A percentile compares a stretch with the other conserved stretches of the same genome.
These are phyloP conservation scores for Malachius bipustulatus DNA, from an alignment of 2,888 invertebrate species.

Conservation along the genomic window DNA sequence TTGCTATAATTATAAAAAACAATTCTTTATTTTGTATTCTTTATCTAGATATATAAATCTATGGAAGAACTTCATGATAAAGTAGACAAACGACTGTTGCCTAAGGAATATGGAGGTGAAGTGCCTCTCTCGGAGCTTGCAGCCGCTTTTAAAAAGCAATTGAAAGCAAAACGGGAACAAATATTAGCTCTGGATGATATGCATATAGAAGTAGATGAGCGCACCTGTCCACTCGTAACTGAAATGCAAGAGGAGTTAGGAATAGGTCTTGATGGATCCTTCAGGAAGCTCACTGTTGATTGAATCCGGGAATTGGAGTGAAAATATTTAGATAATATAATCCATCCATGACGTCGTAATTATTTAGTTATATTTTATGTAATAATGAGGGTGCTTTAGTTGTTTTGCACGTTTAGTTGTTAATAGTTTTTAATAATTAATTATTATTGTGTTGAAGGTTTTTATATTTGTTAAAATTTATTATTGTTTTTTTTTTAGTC, in stretches of 20 bases:
- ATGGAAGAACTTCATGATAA: constrained; percentile 59
- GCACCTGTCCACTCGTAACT: constrained; percentile 32
- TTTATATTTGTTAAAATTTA: no score
- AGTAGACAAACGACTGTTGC: constrained; percentile 63
- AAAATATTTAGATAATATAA: no score
- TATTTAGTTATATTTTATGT: not conserved
- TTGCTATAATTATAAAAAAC: constrained; percentile 5
- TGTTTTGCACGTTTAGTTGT: no score
- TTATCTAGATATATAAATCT: constrained; percentile 56
- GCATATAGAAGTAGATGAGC: constrained; percentile 54
- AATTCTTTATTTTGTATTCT: constrained; percentile 5
- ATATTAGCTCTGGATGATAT: constrained; percentile 63
- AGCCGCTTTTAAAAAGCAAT: constrained; percentile 53
- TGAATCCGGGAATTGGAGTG: constrained; percentile 33
- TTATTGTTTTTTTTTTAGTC: no score
- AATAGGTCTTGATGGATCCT: constrained; percentile 67
- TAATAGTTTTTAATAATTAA: no score
- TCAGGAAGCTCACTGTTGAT: constrained; percentile 74
- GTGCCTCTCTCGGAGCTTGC: constrained; percentile 73
- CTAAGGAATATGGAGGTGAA: constrained; percentile 81
- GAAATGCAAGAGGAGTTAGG: constrained; percentile 54
- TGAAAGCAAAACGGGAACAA: constrained; percentile 51
- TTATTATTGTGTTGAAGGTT: no score
- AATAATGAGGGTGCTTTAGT: no score
- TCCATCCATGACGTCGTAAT: not conserved